These are phyloP conservation scores for Pan paniscus DNA, from an alignment of 2,113 vertebrate genomes.

Conservation along the genomic window DNA sequence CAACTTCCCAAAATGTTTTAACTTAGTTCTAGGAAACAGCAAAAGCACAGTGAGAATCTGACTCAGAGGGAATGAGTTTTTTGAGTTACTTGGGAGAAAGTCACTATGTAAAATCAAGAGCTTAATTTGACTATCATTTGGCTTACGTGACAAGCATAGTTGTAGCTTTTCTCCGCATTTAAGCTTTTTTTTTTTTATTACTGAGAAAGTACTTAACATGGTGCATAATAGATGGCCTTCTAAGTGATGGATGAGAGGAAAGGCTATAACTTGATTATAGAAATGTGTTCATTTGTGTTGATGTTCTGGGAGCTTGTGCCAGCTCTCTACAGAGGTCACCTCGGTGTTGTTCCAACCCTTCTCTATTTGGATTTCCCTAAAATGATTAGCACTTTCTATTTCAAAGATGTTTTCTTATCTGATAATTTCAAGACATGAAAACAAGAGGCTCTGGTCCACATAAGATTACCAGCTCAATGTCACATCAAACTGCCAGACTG, in stretches of 20 bases:
- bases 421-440: constrained; percentile 41
- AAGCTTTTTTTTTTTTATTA: neutral
- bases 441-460: neutral
- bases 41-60: neutral
- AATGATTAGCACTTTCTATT: neutral
- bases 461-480: neutral
- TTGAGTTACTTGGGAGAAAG: neutral
- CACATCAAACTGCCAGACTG: neutral
- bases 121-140: neutral
- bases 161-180: neutral
- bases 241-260: constrained; percentile 47
- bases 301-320: neutral
- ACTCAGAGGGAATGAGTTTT: neutral
- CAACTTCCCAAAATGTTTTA: constrained; percentile 13
- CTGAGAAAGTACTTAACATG: constrained; percentile 2
- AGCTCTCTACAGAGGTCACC: constrained; percentile 54
- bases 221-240: constrained; percentile 22
- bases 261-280: neutral
- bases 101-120: neutral
- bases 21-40: constrained; percentile 41
- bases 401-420: constrained; percentile 33
- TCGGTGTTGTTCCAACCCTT: neutral
- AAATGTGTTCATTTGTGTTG: constrained; percentile 21
- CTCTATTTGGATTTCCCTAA: constrained; percentile 23
- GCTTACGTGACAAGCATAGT: neutral